Base-by-base conservation (phyloP, 2,113 vertebrate genomes). In the Lynx canadensis region DNA sequence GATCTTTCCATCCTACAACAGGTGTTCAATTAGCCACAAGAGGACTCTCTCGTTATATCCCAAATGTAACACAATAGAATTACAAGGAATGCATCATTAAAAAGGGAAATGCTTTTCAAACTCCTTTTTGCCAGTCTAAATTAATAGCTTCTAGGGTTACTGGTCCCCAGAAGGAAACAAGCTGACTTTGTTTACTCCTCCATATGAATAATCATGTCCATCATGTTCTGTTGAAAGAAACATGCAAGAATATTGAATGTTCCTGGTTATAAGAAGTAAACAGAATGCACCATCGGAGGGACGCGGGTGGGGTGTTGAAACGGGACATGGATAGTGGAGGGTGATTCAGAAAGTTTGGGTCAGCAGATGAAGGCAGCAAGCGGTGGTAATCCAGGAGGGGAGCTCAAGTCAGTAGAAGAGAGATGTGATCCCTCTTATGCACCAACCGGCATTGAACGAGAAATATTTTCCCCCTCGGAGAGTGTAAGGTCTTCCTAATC, bases 21-120 rank as follows among this genome's bases (percentile, higher is more conserved):
- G 91, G 94, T 97, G 96, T 95, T 97, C 97, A 98, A 97, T 94
- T 97, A 98, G 89, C 95, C 97, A 93, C 97, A 63, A 78, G 95
- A 97, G 96, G 80, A 96, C 85, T 91, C 66, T 89, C n/a, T 0
- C 14, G 66, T 88, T 85, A 86, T 83, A 96, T 93, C 93, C 93
- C 78, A 8, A 93, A 89, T 85, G 97, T 55, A 91, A 79, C 78
- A 80, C 91, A 89, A 94, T 63, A 84, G 89, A 91, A 71, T 94
- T 94, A 86, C 41, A 95, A 92, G 57, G 84, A 96, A 84, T 52
- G 93, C 57, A 73, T 97, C 95, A 89, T 91, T 95, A 93, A 94
- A 95, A 78, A 93, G n/a, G 66, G 78, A 93, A 96, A 93, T 63
- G 84, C 85, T 89, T 93, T 93, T 68, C 74, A 97, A 96, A 97